Percentiles rank a stretch among this genome's conserved stretches.
Evolutionary conservation across 2,888 invertebrate genomes (phyloP).

Genomic region (Lathronympha strigana): DNA sequence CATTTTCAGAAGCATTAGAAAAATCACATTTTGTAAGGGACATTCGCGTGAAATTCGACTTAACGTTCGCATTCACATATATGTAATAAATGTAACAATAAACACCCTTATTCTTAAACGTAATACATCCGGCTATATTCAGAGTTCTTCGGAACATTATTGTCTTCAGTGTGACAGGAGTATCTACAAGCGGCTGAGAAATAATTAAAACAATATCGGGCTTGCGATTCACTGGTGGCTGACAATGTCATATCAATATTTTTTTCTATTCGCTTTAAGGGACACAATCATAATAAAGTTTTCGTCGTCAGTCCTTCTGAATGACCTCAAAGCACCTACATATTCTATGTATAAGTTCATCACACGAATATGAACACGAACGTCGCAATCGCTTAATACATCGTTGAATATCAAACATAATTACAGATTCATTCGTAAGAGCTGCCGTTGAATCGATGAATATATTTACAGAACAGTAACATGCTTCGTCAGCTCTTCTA

Average conservation of each 20-base stretch:
- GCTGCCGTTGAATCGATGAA: background rate
- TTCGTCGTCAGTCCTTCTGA: background rate
- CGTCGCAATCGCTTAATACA: conserved; percentile 1
- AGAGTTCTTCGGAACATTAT: no score
- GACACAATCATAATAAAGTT: no score
- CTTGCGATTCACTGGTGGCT: no score
- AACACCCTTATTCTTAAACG: no score
- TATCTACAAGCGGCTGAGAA: no score
- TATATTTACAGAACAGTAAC: background rate
- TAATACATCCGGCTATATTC: no score
- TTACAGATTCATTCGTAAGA: background rate
- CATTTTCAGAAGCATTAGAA: no score
- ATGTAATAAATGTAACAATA: background rate
- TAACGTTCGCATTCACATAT: conserved; percentile 4
- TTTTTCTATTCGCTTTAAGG: no score
- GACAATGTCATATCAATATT: no score
- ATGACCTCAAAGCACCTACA: background rate
- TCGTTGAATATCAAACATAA: conserved; percentile 15
- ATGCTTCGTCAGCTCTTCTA: background rate
- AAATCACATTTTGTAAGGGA: no score
- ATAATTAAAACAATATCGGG: no score
- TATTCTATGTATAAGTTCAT: conserved; percentile 1
- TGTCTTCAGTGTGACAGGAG: no score
- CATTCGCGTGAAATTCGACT: background rate
- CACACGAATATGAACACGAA: conserved; percentile 4